These are phyloP conservation scores for Cyanoliseus patagonus DNA, from an alignment of 2,113 vertebrate species.

Conservation along the genomic window DNA sequence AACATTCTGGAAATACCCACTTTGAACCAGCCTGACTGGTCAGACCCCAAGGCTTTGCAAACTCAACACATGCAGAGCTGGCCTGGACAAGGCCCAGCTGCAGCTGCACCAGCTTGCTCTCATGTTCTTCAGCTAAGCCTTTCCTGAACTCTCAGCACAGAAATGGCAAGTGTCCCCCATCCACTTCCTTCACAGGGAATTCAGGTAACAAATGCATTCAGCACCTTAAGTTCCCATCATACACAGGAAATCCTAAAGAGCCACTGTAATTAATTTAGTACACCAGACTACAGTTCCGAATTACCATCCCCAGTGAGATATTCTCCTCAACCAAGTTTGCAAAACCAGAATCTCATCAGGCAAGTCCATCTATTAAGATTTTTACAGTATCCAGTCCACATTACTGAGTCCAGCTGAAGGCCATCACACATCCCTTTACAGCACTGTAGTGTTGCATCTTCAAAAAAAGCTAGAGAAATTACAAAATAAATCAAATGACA, in stretches of 20 bases:
- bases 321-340: constrained; percentile 42
- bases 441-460: constrained; percentile 80
- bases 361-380: constrained; percentile 20
- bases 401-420: constrained; percentile 41
- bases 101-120: neutral
- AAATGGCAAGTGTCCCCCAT: neutral
- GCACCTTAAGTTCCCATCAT: neutral
- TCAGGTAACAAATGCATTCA: neutral
- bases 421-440: constrained; percentile 55
- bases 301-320: neutral
- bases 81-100: neutral
- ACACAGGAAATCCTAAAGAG: neutral
- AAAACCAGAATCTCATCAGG: constrained; percentile 35
- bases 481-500: constrained; percentile 79
- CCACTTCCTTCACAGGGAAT: neutral
- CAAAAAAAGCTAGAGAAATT: constrained; percentile 73
- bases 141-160: neutral
- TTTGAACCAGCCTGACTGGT: constrained; percentile 7
- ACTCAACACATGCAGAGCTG: neutral
- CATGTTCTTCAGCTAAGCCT: neutral
- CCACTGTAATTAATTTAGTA: neutral
- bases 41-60: neutral
- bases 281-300: neutral
- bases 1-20: constrained; percentile 26
- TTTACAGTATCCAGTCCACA: constrained; percentile 54